Evolutionary conservation across 2,797 vertebrate genomes (phyloP).

Genomic region (Chelon auratus): DNA sequence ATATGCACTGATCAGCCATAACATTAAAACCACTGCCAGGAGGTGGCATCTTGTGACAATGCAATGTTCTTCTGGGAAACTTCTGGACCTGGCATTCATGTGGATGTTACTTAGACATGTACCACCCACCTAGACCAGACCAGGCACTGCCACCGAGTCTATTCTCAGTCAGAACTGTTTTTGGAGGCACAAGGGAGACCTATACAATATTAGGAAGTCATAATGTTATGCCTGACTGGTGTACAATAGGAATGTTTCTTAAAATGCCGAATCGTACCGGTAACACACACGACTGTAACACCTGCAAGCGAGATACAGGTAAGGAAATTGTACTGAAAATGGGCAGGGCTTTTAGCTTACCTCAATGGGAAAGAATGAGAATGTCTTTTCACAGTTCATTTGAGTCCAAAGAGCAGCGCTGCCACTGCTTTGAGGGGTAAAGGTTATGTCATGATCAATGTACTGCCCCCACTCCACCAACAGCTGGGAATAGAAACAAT

Average conservation of each 20-base stretch:
- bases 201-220: too few relatives aligned
- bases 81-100: too few relatives aligned
- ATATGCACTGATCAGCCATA: too few relatives aligned
- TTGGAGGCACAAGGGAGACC: too few relatives aligned
- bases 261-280: background rate
- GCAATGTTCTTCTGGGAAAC: too few relatives aligned
- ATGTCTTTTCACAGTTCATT: constrained; percentile 82
- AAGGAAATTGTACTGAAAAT: background rate
- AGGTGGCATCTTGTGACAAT: too few relatives aligned
- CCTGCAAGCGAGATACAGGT: background rate
- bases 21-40: too few relatives aligned
- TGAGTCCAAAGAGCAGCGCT: constrained; percentile 53
- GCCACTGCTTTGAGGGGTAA: constrained; percentile 89
- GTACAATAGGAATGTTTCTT: background rate
- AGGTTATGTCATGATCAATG: constrained; percentile 91
- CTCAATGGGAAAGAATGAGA: constrained; percentile 93
- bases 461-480: constrained; percentile 96
- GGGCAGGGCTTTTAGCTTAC: constrained; percentile 70
- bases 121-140: too few relatives aligned
- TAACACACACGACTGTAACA: background rate
- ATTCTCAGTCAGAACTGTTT: too few relatives aligned
- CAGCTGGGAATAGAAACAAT: constrained; percentile 87
- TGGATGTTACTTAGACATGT: too few relatives aligned
- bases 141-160: too few relatives aligned
- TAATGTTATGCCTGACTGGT: too few relatives aligned